Percentiles rank a stretch among this genome's conserved stretches.
These are phyloP conservation scores for Micromesistius poutassou DNA, from an alignment of 2,797 vertebrate species.

Conservation along the genomic window DNA sequence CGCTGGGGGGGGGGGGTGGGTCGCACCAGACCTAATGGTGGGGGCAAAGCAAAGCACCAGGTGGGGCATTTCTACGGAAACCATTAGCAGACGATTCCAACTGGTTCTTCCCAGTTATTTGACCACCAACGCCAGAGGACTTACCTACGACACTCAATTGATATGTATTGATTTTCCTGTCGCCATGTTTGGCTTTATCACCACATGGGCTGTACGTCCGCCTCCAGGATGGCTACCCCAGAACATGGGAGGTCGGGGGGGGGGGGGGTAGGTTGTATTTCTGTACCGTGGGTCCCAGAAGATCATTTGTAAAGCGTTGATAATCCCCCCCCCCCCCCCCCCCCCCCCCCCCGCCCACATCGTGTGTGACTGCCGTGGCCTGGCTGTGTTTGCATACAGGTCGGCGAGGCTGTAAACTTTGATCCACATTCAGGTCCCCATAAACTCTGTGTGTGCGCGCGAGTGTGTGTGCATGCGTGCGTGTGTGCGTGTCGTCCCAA, in stretches of 20 bases:
- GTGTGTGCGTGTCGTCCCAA: neutral
- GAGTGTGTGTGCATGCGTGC: neutral
- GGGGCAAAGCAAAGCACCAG: neutral
- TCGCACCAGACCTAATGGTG: neutral
- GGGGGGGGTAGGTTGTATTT: conserved; percentile 9
- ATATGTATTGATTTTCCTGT: neutral
- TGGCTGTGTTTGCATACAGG: conserved; percentile 63
- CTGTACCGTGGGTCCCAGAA: conserved; percentile 21
- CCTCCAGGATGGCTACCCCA: conserved; percentile 18
- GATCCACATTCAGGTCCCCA: conserved; percentile 55
- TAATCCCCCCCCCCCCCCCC: conserved; percentile 44
- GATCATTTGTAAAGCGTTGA: conserved; percentile 42
- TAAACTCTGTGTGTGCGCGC: conserved; percentile 20
- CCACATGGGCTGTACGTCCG: neutral
- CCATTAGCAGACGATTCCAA: neutral
- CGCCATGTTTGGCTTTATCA: conserved; percentile 5
- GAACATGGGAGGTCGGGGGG: conserved; percentile 8
- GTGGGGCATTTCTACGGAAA: neutral
- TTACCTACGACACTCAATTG: too few species aligned
- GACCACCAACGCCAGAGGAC: too few species aligned
- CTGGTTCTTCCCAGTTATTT: neutral
- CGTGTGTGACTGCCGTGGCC: conserved; percentile 49
- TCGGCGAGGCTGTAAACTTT: conserved; percentile 61
- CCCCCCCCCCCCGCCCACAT: conserved; percentile 45
- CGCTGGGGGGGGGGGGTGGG: too few species aligned